Conservation (phyloP, 92 coral and sea anemone species). For the Zoanthus solanderi region DNA sequence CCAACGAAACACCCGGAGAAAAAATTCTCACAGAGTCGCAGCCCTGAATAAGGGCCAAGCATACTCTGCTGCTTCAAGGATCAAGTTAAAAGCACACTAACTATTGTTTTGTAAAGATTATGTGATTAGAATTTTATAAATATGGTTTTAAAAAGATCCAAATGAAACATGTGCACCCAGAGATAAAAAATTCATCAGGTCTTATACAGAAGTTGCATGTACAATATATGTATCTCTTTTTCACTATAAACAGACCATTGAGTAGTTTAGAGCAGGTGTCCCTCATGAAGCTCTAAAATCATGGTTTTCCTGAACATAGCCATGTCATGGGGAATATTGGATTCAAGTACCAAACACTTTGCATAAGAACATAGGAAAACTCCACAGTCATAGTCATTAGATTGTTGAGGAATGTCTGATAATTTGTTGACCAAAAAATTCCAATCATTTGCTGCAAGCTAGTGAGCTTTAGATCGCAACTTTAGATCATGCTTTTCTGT, state of each 20-base stretch:
- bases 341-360: slow-evolving; percentile 33
- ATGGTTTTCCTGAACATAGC: slow-evolving; percentile 42
- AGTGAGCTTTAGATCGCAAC: slow-evolving; percentile 6
- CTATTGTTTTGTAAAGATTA: background rate
- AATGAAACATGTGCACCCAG: background rate
- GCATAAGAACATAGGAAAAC: slow-evolving; percentile 56
- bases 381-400: slow-evolving; percentile 60
- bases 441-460: slow-evolving; percentile 54
- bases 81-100: background rate
- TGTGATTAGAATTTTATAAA: background rate
- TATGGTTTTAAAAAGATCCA: background rate
- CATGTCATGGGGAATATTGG: slow-evolving; percentile 20
- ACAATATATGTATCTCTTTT: background rate
- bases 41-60: background rate
- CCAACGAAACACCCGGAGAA: background rate
- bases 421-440: slow-evolving; percentile 39
- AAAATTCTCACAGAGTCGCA: background rate
- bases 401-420: slow-evolving; percentile 63
- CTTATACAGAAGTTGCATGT: slow-evolving; percentile 10
- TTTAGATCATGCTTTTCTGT: too few species aligned
- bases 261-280: slow-evolving; percentile 29
- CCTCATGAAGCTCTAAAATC: slow-evolving; percentile 45
- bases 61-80: background rate
- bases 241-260: background rate
- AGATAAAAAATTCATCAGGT: background rate